Base-by-base conservation (phyloP, 2,888 invertebrate genomes). In the Trachelus iudaicus region DNA sequence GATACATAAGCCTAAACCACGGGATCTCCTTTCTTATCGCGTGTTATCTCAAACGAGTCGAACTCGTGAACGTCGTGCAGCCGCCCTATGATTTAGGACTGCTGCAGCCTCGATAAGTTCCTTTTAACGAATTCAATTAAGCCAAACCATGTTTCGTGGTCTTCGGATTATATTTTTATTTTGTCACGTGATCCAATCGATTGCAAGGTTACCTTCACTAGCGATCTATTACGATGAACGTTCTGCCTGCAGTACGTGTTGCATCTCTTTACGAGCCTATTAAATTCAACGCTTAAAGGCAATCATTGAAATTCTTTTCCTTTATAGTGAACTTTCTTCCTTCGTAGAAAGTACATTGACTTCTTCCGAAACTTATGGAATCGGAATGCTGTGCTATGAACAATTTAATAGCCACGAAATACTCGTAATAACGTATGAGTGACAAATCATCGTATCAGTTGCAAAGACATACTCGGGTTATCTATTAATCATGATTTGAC, bases 11-110 rank as follows among this genome's bases (percentile, higher is more conserved):
- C 78, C 81, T 31, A 30, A 71, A 71, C 71, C 71, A 71, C 35
- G 74, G 34, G 30, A 77, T 75, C 69, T 69, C 30, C 33, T 75
- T 77, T 77, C 86, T 86, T 86, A 86, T 86, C 86, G 80, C 77
- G 73, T 79, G 81, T 82, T 84, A 85, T 87, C 81, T 34, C 56
- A 23, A 37, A 30, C 33, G 35, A 74, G 74, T 35, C 74, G 35
- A 33, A 74, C 31, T 74, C 74, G 74, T 74, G 74, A 74, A 74
- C 74, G 37, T 74, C 74, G 74, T 35, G 23, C 74, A 31, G 34
- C 34, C 34, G 74, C 35, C 34, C 35, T 34, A 71, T 71, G 71
- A 71, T 71, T 71, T 71, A 71, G 11, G 71, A 34, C 1, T 23
- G 71, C 30, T 56, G 56, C 56, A 56, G 23, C 56, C 56, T 34